These are phyloP conservation scores for Eudemis profundana DNA, from an alignment of 2,888 invertebrate genomes.

Conservation along the genomic window DNA sequence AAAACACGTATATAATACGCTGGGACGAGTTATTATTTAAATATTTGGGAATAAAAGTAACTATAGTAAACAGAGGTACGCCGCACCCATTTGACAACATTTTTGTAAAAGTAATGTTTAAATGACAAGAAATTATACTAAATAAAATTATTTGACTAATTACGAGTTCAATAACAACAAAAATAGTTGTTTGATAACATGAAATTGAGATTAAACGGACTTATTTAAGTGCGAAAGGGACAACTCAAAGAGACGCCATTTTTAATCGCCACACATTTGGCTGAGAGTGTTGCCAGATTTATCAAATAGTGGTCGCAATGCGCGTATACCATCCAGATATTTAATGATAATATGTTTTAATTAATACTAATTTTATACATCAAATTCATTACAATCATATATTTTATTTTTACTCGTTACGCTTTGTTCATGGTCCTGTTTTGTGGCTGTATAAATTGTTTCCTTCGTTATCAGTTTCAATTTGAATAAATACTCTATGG, in stretches of 20 bases:
- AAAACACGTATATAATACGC: slow-evolving; percentile 52
- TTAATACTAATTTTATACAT: too few relatives aligned
- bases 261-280: slow-evolving; percentile 52
- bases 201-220: slow-evolving; percentile 53
- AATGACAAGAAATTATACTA: slow-evolving; percentile 37
- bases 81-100: slow-evolving; percentile 68
- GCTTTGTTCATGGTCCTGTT: too few relatives aligned
- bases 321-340: too few relatives aligned
- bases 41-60: slow-evolving; percentile 48
- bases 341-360: too few relatives aligned
- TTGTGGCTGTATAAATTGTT: too few relatives aligned
- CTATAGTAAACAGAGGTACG: slow-evolving; percentile 52
- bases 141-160: slow-evolving; percentile 43
- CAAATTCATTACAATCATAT: too few relatives aligned
- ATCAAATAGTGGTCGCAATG: too few relatives aligned
- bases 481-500: too few relatives aligned
- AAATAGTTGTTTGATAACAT: slow-evolving; percentile 55
- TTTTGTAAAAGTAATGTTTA: slow-evolving; percentile 49
- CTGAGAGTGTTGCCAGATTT: slow-evolving; percentile 30
- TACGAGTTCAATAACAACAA: slow-evolving; percentile 50
- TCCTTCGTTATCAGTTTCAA: too few relatives aligned
- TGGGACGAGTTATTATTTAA: slow-evolving; percentile 48
- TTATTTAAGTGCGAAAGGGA: slow-evolving; percentile 72
- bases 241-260: slow-evolving; percentile 82
- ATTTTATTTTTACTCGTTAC: too few relatives aligned